phyloP scores from a whole-genome alignment of 2,113 vertebrate genomes.

The Gopherus flavomarginatus region DNA sequence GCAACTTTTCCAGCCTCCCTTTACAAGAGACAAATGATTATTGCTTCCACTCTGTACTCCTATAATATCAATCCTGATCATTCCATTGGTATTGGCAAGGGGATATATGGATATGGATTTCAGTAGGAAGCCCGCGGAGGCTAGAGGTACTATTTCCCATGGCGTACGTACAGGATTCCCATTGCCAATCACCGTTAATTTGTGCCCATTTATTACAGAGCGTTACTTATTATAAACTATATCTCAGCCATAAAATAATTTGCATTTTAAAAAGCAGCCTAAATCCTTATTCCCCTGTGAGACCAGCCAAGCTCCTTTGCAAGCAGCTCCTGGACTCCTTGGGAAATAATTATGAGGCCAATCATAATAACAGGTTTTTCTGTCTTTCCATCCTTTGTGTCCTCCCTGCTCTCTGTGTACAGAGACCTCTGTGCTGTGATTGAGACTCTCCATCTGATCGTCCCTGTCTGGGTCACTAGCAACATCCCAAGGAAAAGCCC shows the following conservation, averaged over 20 bases:
- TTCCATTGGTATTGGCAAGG: constrained; percentile 37
- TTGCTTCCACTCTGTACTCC: constrained; percentile 25
- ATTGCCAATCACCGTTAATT: constrained; percentile 74
- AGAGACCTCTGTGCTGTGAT: neutral
- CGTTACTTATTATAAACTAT: constrained; percentile 73
- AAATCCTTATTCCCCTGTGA: constrained; percentile 67
- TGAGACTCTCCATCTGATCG: neutral
- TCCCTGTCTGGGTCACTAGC: neutral
- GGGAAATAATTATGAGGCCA: constrained; percentile 70
- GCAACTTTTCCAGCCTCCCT: constrained; percentile 68
- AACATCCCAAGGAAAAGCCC: neutral
- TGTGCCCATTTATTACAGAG: constrained; percentile 71
- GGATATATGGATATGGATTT: constrained; percentile 65
- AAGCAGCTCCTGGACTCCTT: constrained; percentile 69
- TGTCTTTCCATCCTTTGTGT: constrained; percentile 41
- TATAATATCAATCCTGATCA: constrained; percentile 68
- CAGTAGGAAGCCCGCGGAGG: constrained; percentile 55
- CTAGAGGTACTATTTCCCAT: constrained; percentile 64
- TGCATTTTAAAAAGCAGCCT: constrained; percentile 77
- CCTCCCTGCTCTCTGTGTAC: constrained; percentile 10
- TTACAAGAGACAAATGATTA: constrained; percentile 63
- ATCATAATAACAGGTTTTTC: constrained; percentile 65
- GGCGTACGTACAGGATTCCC: constrained; percentile 57
- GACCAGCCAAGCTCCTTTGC: constrained; percentile 69
- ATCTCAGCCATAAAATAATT: constrained; percentile 75